These are phyloP conservation scores for Brachirus orientalis DNA, from an alignment of 2,113 vertebrate species.

Conservation along the genomic window DNA sequence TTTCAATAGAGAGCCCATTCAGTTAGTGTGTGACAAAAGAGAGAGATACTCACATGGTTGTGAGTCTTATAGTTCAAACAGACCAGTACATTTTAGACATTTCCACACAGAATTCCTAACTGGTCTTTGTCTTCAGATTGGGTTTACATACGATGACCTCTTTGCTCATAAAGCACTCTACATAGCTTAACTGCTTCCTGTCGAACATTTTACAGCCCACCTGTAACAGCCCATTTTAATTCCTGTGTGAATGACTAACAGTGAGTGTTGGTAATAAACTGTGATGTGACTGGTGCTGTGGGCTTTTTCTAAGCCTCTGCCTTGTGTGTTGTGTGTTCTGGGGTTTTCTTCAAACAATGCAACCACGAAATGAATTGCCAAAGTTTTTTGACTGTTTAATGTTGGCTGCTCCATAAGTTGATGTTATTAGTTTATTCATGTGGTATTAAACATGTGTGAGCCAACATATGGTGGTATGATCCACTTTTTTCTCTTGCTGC, in stretches of 20 bases:
- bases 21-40: constrained; percentile 1
- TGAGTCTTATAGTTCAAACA: constrained; percentile 15
- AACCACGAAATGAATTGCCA: constrained; percentile 34
- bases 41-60: constrained; percentile 32
- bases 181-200: constrained; percentile 57
- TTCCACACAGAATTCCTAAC: constrained; percentile 20
- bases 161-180: constrained; percentile 25
- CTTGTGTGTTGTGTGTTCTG: constrained; percentile 33
- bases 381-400: constrained; percentile 41
- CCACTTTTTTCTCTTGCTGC: not conserved
- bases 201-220: constrained; percentile 17
- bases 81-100: not conserved
- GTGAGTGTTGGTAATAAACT: constrained; percentile 48
- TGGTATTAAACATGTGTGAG: constrained; percentile 56
- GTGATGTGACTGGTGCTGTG: constrained; percentile 60
- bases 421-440: constrained; percentile 50
- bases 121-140: constrained; percentile 17
- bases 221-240: constrained; percentile 12
- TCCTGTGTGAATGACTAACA: constrained; percentile 57
- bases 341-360: constrained; percentile 35
- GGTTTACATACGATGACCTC: constrained; percentile 1
- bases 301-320: constrained; percentile 61
- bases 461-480: constrained; percentile 20
- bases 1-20: constrained; percentile 21
- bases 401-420: constrained; percentile 27